These are phyloP conservation scores for Brachymystax lenok DNA, from an alignment of 2,797 vertebrate species.

Conservation along the genomic window DNA sequence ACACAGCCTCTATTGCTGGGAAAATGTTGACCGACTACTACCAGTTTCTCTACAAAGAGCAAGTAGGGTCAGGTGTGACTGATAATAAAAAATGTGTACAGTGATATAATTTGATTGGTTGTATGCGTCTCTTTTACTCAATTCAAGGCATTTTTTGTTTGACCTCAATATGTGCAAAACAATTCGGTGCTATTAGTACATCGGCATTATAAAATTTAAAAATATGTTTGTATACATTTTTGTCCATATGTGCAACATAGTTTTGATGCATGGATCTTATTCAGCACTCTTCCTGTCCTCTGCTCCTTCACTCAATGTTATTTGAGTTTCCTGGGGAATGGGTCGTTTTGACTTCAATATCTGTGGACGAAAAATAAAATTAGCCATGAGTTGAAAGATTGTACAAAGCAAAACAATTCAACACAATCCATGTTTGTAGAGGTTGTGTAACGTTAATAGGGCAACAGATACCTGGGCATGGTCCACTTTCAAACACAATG, in stretches of 20 bases:
- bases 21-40: slow-evolving; percentile 34
- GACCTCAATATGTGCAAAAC: slow-evolving; percentile 15
- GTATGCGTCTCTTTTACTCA: slow-evolving; percentile 18
- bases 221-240: not conserved
- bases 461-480: slow-evolving; percentile 58
- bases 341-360: slow-evolving; percentile 25
- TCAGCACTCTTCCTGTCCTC: slow-evolving; percentile 5
- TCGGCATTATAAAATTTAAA: not conserved
- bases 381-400: not conserved
- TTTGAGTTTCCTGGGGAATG: slow-evolving; percentile 51
- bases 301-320: slow-evolving; percentile 58
- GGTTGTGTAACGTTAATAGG: not conserved
- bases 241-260: slow-evolving; percentile 48
- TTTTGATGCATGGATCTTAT: slow-evolving; percentile 39
- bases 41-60: slow-evolving; percentile 11
- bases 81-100: slow-evolving; percentile 26
- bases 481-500: slow-evolving; percentile 80
- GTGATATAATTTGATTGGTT: slow-evolving; percentile 5
- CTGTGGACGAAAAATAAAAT: slow-evolving; percentile 34
- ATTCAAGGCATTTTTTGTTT: slow-evolving; percentile 12
- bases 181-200: not conserved
- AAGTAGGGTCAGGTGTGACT: not conserved
- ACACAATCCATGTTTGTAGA: not conserved
- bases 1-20: slow-evolving; percentile 40
- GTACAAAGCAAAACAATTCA: not conserved